A percentile compares a stretch with the other conserved stretches of the same genome.
These are phyloP conservation scores for Mythimna vitellina DNA, from an alignment of 2,888 invertebrate genomes.

Conservation along the genomic window DNA sequence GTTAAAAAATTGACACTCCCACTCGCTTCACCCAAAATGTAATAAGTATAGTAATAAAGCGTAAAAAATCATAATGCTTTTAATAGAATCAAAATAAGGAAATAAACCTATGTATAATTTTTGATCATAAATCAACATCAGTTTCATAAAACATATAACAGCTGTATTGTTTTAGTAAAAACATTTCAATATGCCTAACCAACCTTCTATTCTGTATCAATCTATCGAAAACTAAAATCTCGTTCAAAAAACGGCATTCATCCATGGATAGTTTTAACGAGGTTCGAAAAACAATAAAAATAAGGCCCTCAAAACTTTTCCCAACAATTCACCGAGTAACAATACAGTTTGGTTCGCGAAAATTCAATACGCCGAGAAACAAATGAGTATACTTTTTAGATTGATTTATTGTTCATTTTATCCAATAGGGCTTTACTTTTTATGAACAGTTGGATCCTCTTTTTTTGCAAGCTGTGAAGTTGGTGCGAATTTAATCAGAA, in stretches of 20 bases:
- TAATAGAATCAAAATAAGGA: not conserved
- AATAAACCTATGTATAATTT: not conserved
- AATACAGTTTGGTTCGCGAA: constrained; percentile 64
- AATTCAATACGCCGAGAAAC: constrained; percentile 58
- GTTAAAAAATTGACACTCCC: no score
- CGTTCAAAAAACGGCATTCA: constrained; percentile 54
- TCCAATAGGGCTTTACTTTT: constrained; percentile 49
- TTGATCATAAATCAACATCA: not conserved
- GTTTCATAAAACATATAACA: not conserved
- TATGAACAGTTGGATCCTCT: constrained; percentile 41
- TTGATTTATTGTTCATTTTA: constrained; percentile 60
- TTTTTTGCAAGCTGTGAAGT: constrained; percentile 47
- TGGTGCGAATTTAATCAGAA: constrained; percentile 43
- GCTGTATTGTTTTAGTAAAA: not conserved
- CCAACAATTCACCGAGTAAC: constrained; percentile 64
- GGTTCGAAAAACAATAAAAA: constrained; percentile 69
- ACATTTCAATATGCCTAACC: not conserved
- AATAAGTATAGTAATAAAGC: not conserved
- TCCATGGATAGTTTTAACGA: constrained; percentile 71
- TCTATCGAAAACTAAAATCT: constrained; percentile 32
- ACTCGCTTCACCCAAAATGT: no score
- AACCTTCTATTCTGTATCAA: constrained; percentile 1
- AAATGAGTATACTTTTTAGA: constrained; percentile 64
- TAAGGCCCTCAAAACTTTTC: constrained; percentile 62
- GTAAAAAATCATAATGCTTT: not conserved